Percentiles rank a stretch among this genome's conserved stretches.
Evolutionary conservation across 1,140 invertebrate genomes (phyloP).

Genomic region (Sarcophaga bullata): DNA sequence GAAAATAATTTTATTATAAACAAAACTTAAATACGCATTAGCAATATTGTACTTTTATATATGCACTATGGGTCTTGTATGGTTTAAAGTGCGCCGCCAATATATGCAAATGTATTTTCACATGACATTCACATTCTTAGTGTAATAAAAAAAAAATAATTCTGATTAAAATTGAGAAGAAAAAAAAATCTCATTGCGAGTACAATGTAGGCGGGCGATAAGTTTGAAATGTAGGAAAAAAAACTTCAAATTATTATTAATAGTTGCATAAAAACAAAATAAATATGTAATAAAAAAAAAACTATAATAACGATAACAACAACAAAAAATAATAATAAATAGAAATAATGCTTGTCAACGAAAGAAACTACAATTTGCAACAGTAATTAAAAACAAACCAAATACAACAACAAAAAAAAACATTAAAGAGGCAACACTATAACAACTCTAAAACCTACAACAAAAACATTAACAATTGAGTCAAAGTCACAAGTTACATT

Average conservation of each 20-base stretch:
- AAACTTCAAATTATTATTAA: background rate
- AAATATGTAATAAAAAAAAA: too few relatives aligned
- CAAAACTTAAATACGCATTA: too few relatives aligned
- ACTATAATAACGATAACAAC: too few relatives aligned
- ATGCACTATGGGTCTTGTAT: too few relatives aligned
- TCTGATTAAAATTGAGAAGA: background rate
- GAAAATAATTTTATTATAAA: too few relatives aligned
- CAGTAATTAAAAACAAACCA: background rate
- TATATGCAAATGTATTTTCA: too few relatives aligned
- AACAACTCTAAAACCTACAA: background rate
- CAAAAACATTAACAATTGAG: background rate
- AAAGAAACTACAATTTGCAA: background rate
- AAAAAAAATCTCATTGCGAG: slow-evolving; percentile 32
- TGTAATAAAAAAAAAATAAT: slow-evolving; percentile 32
- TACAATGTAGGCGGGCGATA: slow-evolving; percentile 29
- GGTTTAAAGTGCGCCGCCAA: too few relatives aligned
- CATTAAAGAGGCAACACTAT: too few relatives aligned
- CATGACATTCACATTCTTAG: too few relatives aligned
- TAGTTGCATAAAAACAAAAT: too few relatives aligned
- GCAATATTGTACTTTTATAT: too few relatives aligned
- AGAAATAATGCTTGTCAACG: background rate
- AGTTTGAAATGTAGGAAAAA: slow-evolving; percentile 2
- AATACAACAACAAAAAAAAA: background rate
- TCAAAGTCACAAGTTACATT: background rate
- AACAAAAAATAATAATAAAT: too few relatives aligned